These are phyloP conservation scores for Chrysolina haemoptera DNA, from an alignment of 2,888 invertebrate species.

Conservation along the genomic window DNA sequence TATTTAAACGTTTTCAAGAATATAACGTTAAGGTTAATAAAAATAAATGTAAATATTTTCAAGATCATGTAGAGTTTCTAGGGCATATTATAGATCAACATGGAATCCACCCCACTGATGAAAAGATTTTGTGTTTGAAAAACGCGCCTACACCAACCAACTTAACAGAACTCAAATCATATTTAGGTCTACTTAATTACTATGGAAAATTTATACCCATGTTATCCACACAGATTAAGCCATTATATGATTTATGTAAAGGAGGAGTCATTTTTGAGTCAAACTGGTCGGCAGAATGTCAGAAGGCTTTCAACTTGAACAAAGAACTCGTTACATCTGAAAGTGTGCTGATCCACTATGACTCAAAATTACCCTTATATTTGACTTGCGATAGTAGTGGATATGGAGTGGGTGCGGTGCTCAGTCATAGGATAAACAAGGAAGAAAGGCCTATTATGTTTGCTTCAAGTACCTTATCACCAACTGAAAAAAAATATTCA, in stretches of 20 bases:
- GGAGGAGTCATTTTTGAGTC: constrained; percentile 19
- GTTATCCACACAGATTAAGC: constrained; percentile 43
- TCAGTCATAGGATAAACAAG: constrained; percentile 49
- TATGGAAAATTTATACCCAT: constrained; percentile 50
- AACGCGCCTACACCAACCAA: constrained; percentile 41
- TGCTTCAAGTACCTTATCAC: constrained; percentile 35
- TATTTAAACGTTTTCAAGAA: constrained; percentile 21
- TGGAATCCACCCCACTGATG: constrained; percentile 34
- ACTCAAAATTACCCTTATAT: constrained; percentile 48
- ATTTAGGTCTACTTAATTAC: constrained; percentile 48
- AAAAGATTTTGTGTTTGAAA: constrained; percentile 41
- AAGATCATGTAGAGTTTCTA: constrained; percentile 23
- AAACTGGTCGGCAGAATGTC: constrained; percentile 24
- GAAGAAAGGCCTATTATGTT: constrained; percentile 29
- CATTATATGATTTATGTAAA: constrained; percentile 31
- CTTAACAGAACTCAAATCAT: constrained; percentile 45
- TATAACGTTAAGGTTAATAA: constrained; percentile 24
- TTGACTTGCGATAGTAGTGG: constrained; percentile 50
- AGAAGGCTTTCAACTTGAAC: constrained; percentile 23
- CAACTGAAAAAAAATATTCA: constrained; percentile 34
- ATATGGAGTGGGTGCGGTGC: constrained; percentile 51
- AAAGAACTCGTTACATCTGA: constrained; percentile 18
- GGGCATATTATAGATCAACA: constrained; percentile 26
- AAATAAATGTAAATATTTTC: constrained; percentile 28
- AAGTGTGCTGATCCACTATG: constrained; percentile 40